Percentiles rank a stretch among this genome's conserved stretches.
phyloP scores from a whole-genome alignment of 2,113 vertebrate species.

The Manacus vitellinus region DNA sequence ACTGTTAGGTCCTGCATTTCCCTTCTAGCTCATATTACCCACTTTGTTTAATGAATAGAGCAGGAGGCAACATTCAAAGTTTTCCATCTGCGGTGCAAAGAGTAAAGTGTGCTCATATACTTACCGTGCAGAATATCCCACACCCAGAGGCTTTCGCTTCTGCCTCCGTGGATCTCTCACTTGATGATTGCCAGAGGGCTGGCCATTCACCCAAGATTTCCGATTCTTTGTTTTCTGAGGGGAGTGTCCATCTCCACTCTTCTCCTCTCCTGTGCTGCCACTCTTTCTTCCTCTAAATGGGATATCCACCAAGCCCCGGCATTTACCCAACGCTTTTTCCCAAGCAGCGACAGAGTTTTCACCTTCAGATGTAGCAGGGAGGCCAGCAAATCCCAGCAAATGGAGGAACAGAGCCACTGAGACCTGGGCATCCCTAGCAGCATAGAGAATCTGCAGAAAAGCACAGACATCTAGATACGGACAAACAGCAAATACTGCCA shows the following conservation, averaged over 20 bases:
- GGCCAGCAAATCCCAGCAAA: conserved; percentile 78
- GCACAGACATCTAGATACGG: not conserved
- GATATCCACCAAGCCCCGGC: conserved; percentile 87
- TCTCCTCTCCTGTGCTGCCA: conserved; percentile 69
- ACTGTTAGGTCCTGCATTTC: not conserved
- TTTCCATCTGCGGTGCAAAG: not conserved
- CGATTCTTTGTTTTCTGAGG: conserved; percentile 69
- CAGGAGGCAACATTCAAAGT: not conserved
- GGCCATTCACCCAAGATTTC: conserved; percentile 65
- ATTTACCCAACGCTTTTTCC: conserved; percentile 76
- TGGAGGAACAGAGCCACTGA: conserved; percentile 91
- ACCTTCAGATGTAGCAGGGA: conserved; percentile 23
- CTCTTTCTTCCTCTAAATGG: conserved; percentile 81
- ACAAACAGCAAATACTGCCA: not conserved
- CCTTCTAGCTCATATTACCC: not conserved
- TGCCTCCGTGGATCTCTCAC: conserved; percentile 88
- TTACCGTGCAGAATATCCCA: conserved; percentile 93
- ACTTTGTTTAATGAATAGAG: not conserved
- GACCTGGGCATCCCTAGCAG: conserved; percentile 91
- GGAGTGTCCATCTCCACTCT: conserved; percentile 61
- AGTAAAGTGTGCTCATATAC: not conserved
- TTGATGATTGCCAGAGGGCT: conserved; percentile 78
- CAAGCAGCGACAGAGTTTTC: conserved; percentile 58
- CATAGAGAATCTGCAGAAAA: conserved; percentile 85
- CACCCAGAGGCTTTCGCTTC: conserved; percentile 88